Evolutionary conservation across 1,140 invertebrate genomes (phyloP), one percentile per base, ranked within the genome.

Genomic region (Leptonema lineaticorne): DNA sequence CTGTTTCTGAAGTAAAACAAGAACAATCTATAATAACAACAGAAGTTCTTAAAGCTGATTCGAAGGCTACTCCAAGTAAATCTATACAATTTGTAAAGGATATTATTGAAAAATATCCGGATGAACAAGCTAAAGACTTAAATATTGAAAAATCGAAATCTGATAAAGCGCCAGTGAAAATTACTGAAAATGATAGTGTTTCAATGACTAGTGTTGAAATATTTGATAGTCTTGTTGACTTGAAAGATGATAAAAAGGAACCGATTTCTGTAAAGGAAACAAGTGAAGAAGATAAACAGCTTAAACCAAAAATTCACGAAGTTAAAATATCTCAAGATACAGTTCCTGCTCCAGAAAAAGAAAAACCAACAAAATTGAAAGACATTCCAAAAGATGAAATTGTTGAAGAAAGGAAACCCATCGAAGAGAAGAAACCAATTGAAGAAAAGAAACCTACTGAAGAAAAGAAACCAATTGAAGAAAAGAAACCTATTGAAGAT

Each of bases 351-450:
- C 37, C 37, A 14, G 50, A 53, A 53, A 24, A 53, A 11, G 27
- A 53, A 53, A 2, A 33, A 11, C 30, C 30, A 33, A 5, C 11
- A n/a, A 2, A 1, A 20, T 48, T 24, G 46, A 48, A 48, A 67
- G 29, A 63, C 57, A 59, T 59, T 48, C 63, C 65, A 58, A 28
- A 46, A 50, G 14, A 50, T 60, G 30, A 60, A 67, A 33, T 37
- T 67, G 30, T 53, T 22, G 56, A 71, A 62, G 14, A 11, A 68
- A 60, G 65, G 60, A 30, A 71, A 64, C 5, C 70, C 7, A 67
- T 20, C 11, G 37, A 63, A 59, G 56, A 37, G 59, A 70, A 59
- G 70, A 73, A n/a, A 68, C 46, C 46, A 20, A 11, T 14, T 45
- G 22, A 53, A 26, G 22, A 53, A 11, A n/a, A 11, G 22, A 11